phyloP scores from a whole-genome alignment of 2,888 invertebrate species.

The Anthophora plumipes region DNA sequence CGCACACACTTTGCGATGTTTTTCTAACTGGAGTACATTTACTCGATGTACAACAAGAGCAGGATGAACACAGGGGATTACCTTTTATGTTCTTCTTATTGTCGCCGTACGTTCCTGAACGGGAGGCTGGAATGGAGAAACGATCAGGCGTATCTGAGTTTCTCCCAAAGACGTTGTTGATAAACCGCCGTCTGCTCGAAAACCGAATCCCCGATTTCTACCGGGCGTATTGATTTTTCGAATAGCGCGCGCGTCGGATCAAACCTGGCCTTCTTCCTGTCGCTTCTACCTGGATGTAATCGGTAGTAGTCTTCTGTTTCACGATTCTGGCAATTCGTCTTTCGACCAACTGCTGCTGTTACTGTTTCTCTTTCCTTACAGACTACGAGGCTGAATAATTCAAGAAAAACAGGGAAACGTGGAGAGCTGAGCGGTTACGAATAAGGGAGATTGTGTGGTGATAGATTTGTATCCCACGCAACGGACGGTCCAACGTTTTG shows the following conservation, averaged over 20 bases:
- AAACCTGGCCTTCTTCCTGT: slow-evolving; percentile 48
- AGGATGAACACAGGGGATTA: slow-evolving; percentile 34
- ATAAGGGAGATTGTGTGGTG: slow-evolving; percentile 63
- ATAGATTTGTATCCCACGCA: slow-evolving; percentile 71
- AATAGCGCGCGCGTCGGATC: slow-evolving; percentile 68
- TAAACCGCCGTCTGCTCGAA: slow-evolving; percentile 74
- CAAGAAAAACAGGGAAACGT: slow-evolving; percentile 34
- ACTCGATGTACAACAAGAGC: neutral
- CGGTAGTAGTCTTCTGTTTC: slow-evolving; percentile 40
- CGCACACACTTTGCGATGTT: slow-evolving; percentile 27
- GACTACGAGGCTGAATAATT: slow-evolving; percentile 2
- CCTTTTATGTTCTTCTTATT: slow-evolving; percentile 64
- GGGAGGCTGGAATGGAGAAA: slow-evolving; percentile 65
- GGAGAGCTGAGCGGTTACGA: slow-evolving; percentile 55
- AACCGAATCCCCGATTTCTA: slow-evolving; percentile 58
- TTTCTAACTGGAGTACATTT: neutral
- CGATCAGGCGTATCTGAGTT: slow-evolving; percentile 49
- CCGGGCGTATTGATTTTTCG: slow-evolving; percentile 67
- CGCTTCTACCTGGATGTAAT: slow-evolving; percentile 40
- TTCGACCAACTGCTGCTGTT: slow-evolving; percentile 47
- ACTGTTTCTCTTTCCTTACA: slow-evolving; percentile 36
- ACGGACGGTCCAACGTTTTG: slow-evolving; percentile 82
- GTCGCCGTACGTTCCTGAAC: slow-evolving; percentile 80
- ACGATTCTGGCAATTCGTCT: slow-evolving; percentile 39
- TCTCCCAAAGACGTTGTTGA: slow-evolving; percentile 73